Evolutionary conservation across 2,888 invertebrate genomes (phyloP).

Genomic region (Bombylius discolor): DNA sequence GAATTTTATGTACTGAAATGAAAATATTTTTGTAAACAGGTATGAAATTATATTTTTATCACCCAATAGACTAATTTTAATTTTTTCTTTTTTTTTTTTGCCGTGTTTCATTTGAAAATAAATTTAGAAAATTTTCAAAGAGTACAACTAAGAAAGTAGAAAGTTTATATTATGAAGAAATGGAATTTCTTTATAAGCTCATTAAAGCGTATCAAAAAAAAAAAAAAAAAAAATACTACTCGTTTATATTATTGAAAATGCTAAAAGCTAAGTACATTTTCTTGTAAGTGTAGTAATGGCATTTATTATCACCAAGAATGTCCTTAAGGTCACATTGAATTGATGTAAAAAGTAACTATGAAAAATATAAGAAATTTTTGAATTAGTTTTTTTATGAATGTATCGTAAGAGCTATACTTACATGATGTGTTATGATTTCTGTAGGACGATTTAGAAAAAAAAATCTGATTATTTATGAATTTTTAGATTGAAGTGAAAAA

Average conservation of each 20-base stretch:
- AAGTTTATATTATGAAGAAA: no score
- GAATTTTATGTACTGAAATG: no score
- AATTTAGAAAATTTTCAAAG: neutral
- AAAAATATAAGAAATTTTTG: no score
- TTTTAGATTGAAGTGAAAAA: no score
- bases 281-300: conserved; percentile 1
- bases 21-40: neutral
- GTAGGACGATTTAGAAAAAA: no score
- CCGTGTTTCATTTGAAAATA: neutral
- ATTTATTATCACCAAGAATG: conserved; percentile 1
- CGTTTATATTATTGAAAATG: neutral
- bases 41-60: neutral
- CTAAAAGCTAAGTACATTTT: conserved; percentile 3
- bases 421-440: no score
- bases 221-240: neutral
- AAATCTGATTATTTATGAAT: no score
- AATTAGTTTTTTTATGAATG: no score
- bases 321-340: neutral
- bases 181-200: neutral
- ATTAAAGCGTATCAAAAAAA: neutral
- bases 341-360: no score
- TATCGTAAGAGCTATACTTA: no score
- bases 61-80: neutral
- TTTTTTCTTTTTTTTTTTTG: neutral
- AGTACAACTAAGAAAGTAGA: neutral